phyloP scores from a whole-genome alignment of 2,797 vertebrate species.

The Ctenochaetus hawaiiensis region DNA sequence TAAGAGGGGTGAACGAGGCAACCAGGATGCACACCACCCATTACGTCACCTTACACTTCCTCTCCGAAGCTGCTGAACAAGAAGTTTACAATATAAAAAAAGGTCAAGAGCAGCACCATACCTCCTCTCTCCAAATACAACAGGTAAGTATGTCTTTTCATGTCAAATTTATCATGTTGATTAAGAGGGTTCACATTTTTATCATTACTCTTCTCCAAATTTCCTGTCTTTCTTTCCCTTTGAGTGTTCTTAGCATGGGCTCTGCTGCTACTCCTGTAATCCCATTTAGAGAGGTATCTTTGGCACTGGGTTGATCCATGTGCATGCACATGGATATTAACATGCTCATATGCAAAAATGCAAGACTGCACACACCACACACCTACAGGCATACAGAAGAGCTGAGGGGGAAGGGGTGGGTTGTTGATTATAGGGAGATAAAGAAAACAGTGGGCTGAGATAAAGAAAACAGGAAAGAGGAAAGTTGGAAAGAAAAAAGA shows the following conservation, averaged over 20 bases:
- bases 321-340: slow-evolving; percentile 13
- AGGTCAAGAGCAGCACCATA: slow-evolving; percentile 44
- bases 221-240: slow-evolving; percentile 19
- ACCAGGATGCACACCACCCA: slow-evolving; percentile 28
- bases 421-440: slow-evolving; percentile 47
- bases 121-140: slow-evolving; percentile 21
- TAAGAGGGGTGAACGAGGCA: slow-evolving; percentile 11
- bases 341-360: background rate
- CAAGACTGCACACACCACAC: background rate
- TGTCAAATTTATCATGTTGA: slow-evolving; percentile 20
- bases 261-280: slow-evolving; percentile 39
- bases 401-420: slow-evolving; percentile 5
- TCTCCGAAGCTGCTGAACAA: slow-evolving; percentile 49
- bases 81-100: slow-evolving; percentile 44
- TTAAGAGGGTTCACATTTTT: background rate
- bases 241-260: slow-evolving; percentile 12
- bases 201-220: background rate
- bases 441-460: slow-evolving; percentile 21
- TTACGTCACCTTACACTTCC: slow-evolving; percentile 60
- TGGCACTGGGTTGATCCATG: slow-evolving; percentile 13
- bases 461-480: slow-evolving; percentile 11
- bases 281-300: slow-evolving; percentile 42
- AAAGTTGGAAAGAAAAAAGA: slow-evolving; percentile 23
- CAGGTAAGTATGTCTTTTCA: background rate
- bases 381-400: background rate